These are phyloP conservation scores for Muntiacus reevesi DNA, from an alignment of 2,113 vertebrate genomes.

Conservation along the genomic window DNA sequence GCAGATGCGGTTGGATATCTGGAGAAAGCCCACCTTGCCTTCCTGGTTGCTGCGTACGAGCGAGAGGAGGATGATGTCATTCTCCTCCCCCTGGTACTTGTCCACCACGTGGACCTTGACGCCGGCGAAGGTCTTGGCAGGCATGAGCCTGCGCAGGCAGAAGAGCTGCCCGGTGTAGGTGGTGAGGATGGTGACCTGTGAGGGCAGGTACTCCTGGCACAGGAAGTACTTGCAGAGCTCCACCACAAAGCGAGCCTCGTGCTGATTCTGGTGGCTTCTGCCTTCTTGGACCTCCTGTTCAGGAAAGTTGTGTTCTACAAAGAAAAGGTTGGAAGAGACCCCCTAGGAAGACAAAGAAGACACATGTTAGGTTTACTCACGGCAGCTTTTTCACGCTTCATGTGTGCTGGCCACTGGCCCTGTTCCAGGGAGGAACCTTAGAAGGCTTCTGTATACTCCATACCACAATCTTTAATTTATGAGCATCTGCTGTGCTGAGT, in stretches of 20 bases:
- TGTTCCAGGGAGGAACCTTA: neutral
- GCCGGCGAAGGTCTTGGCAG: conserved; percentile 83
- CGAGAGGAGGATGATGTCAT: conserved; percentile 94
- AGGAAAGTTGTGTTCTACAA: conserved; percentile 87
- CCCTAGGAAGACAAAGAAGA: conserved; percentile 81
- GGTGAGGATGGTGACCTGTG: conserved; percentile 96
- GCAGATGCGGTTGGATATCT: conserved; percentile 92
- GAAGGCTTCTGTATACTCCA: neutral
- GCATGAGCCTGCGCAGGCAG: conserved; percentile 90
- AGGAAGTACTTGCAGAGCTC: conserved; percentile 90
- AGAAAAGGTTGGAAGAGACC: conserved; percentile 88
- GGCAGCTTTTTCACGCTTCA: neutral
- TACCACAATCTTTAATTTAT: neutral
- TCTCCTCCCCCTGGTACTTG: conserved; percentile 98
- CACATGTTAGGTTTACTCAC: neutral
- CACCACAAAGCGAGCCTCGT: conserved; percentile 92
- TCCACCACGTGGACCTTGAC: conserved; percentile 96
- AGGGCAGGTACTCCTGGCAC: conserved; percentile 89
- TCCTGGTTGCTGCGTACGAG: conserved; percentile 92
- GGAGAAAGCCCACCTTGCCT: conserved; percentile 89
- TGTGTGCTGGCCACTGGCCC: neutral
- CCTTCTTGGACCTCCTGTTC: conserved; percentile 92
- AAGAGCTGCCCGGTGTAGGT: conserved; percentile 93
- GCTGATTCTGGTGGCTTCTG: conserved; percentile 90
- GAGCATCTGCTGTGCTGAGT: neutral